Conservation (phyloP, 2,113 vertebrate species). For the Columba janthina region DNA sequence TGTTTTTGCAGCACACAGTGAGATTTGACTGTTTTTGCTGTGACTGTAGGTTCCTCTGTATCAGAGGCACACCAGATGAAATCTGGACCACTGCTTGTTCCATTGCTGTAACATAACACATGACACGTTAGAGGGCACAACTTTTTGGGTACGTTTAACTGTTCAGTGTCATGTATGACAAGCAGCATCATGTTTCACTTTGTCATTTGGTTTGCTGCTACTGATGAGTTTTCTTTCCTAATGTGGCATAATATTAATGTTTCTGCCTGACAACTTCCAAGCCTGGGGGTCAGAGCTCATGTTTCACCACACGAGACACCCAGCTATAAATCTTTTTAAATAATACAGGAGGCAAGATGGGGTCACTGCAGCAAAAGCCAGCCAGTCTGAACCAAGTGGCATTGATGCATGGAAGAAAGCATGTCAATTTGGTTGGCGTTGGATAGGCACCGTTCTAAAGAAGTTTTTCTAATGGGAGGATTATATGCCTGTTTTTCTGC, state of each 20-base stretch:
- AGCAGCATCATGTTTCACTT: conserved; percentile 53
- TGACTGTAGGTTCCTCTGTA: background rate
- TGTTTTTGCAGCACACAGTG: background rate
- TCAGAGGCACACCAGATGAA: background rate
- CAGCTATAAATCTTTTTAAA: conserved; percentile 97
- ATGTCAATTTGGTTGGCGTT: conserved; percentile 50
- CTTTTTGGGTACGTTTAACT: conserved; percentile 29
- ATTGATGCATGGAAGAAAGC: conserved; percentile 86
- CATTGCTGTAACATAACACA: background rate
- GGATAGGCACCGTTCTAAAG: conserved; percentile 5
- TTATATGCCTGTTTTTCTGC: background rate
- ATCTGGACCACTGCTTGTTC: background rate
- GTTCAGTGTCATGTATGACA: conserved; percentile 35
- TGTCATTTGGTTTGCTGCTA: conserved; percentile 62
- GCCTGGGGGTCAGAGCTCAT: conserved; percentile 89
- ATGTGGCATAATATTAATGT: conserved; percentile 91
- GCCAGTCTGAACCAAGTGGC: conserved; percentile 91
- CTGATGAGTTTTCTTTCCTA: conserved; percentile 68
- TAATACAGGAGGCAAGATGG: conserved; percentile 88
- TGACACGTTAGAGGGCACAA: conserved; percentile 19
- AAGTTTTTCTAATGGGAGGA: conserved; percentile 7
- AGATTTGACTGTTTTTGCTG: background rate
- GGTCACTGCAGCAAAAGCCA: conserved; percentile 90
- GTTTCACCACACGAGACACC: conserved; percentile 88
- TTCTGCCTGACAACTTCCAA: conserved; percentile 81